phyloP scores from a whole-genome alignment of 2,888 invertebrate species.

The Drosophila setosimentum region DNA sequence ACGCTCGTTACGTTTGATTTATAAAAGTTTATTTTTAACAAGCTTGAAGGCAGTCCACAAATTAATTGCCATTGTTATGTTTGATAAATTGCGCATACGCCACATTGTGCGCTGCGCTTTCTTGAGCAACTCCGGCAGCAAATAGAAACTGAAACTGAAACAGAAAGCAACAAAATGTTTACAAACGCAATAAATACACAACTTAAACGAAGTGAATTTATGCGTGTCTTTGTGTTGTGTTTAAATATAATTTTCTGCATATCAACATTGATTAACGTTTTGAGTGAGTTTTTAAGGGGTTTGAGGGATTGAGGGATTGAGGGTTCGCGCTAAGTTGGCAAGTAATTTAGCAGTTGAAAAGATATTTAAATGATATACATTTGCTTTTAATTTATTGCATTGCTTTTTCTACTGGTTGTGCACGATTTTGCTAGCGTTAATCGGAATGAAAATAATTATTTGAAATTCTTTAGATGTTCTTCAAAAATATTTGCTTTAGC shows the following conservation, averaged over 20 bases:
- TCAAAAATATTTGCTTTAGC: slow-evolving; percentile 2
- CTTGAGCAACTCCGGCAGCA: slow-evolving; percentile 11
- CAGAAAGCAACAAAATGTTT: slow-evolving; percentile 29
- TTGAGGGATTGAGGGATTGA: too few relatives aligned
- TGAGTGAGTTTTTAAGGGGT: not conserved
- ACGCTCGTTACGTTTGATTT: slow-evolving; percentile 81
- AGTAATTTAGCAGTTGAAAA: slow-evolving; percentile 54
- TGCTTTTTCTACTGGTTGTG: not conserved
- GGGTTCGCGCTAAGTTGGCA: slow-evolving; percentile 24
- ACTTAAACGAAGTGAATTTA: slow-evolving; percentile 44
- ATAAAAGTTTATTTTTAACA: slow-evolving; percentile 74
- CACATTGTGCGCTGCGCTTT: slow-evolving; percentile 41
- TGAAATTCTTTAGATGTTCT: not conserved
- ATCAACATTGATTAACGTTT: slow-evolving; percentile 68
- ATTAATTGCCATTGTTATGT: slow-evolving; percentile 79
- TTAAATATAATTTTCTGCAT: slow-evolving; percentile 51
- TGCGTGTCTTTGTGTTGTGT: slow-evolving; percentile 33
- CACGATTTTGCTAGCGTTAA: not conserved
- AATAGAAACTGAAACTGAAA: slow-evolving; percentile 6
- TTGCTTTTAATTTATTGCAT: slow-evolving; percentile 60
- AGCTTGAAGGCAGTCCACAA: slow-evolving; percentile 65
- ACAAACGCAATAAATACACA: slow-evolving; percentile 64
- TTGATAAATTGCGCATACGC: slow-evolving; percentile 77
- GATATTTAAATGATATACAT: slow-evolving; percentile 68
- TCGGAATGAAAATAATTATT: slow-evolving; percentile 1